Evolutionary conservation across 2,888 invertebrate genomes (phyloP).

Genomic region (Cephus sareptanus): DNA sequence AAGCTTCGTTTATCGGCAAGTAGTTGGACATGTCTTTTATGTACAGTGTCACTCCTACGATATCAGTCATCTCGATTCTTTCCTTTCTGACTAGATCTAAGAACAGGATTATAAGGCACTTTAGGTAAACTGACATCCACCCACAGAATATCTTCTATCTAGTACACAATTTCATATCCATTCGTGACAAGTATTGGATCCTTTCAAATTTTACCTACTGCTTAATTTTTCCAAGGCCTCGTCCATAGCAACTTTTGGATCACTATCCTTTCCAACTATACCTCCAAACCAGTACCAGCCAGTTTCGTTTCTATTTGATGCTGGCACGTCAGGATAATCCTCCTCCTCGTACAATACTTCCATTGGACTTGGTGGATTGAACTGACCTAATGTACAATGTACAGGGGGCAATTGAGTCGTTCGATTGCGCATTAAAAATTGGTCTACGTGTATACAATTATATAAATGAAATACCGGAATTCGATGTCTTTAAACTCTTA

Average conservation of each 20-base stretch:
- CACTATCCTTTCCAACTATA: conserved; percentile 77
- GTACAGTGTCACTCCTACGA: conserved; percentile 87
- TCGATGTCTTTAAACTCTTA: conserved; percentile 55
- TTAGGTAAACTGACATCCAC: background rate
- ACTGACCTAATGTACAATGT: conserved; percentile 58
- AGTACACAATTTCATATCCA: background rate
- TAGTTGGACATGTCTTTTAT: conserved; percentile 87
- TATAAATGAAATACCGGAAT: conserved; percentile 46
- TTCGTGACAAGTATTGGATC: background rate
- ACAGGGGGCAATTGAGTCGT: background rate
- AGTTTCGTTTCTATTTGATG: conserved; percentile 75
- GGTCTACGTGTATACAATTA: too few relatives aligned
- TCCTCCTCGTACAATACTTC: conserved; percentile 71
- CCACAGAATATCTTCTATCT: background rate
- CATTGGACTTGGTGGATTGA: conserved; percentile 65
- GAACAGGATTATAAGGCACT: conserved; percentile 3
- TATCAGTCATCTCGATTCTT: conserved; percentile 67
- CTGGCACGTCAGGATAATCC: conserved; percentile 72
- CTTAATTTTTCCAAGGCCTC: conserved; percentile 81
- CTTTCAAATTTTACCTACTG: conserved; percentile 74
- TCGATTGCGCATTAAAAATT: background rate
- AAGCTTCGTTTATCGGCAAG: conserved; percentile 80
- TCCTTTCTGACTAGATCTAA: conserved; percentile 59
- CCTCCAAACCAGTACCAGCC: conserved; percentile 91
- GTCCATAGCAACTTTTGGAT: conserved; percentile 75